Evolutionary conservation across 2,888 invertebrate genomes (phyloP), one percentile per base, ranked within the genome.

Genomic region (Melieria omissa): DNA sequence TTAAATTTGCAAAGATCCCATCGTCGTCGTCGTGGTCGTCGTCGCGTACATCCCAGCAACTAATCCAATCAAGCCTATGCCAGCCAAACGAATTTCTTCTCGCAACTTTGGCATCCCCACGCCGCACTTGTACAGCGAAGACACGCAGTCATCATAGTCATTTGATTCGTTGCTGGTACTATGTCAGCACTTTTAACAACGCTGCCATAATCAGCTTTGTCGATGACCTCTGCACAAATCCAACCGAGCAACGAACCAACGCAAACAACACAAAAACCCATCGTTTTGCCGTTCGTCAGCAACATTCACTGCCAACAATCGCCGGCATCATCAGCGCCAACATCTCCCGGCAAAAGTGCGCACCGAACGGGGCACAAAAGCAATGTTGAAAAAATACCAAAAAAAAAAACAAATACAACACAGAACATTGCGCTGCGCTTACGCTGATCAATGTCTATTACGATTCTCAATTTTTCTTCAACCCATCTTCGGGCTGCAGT

Each of bases 161-260:
- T 52, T 12, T 52, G 52, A 12, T n/a, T n/a, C 14, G 52, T 52
- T 52, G 52, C 52, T 52, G 52, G n/a, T 52, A 12, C 3, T 49
- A 12, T 52, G 10, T 8, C 14, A 14, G 5, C 14, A 14, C 52
- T 52, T 12, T 5, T 52, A 14, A 1, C 14, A 14, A 12, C 14
- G 52, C 52, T 52, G 52, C 52, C 52, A 52, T 52, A 52, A 52
- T 52, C 52, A 52, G 52, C 9, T 52, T 52, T 52, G 52, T 52
- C 14, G 52, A 52, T 52, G 52, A 52, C 52, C 52, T 52, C 52
- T 52, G 58, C 58, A 29, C n/a, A 16, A 58, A 10, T 29, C 41
- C 29, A 29, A 12, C 9, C 10, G 5, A 14, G 14, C 14, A 58
- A 29, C 29, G 58, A 58, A 29, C 16, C 58, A 29, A 29, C 29